phyloP scores from a whole-genome alignment of 2,797 vertebrate genomes.

The Taeniopygia guttata region DNA sequence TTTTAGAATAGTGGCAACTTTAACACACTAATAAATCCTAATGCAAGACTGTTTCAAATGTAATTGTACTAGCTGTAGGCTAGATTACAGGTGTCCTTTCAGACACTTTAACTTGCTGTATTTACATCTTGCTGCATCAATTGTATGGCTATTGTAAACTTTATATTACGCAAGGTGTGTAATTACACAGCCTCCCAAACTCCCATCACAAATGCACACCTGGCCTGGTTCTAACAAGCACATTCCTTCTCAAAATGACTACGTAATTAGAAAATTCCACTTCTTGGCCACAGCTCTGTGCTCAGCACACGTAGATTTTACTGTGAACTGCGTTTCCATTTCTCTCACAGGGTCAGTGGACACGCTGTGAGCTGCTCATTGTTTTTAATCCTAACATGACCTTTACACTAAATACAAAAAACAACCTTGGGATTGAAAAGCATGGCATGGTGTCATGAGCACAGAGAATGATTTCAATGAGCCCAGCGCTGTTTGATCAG shows the following conservation, averaged over 20 bases:
- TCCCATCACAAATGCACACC: slow-evolving; percentile 61
- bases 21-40: slow-evolving; percentile 37
- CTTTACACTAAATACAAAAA: slow-evolving; percentile 64
- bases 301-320: background rate
- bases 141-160: slow-evolving; percentile 63
- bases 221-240: slow-evolving; percentile 49
- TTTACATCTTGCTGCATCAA: slow-evolving; percentile 60
- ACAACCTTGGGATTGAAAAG: slow-evolving; percentile 51
- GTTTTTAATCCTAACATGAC: slow-evolving; percentile 67
- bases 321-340: background rate
- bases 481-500: slow-evolving; percentile 2
- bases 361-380: slow-evolving; percentile 55
- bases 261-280: slow-evolving; percentile 53
- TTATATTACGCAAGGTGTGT: slow-evolving; percentile 66
- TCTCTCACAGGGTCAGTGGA: slow-evolving; percentile 51
- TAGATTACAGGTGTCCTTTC: slow-evolving; percentile 66
- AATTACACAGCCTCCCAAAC: slow-evolving; percentile 56
- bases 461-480: slow-evolving; percentile 49
- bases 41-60: slow-evolving; percentile 7
- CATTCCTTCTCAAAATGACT: slow-evolving; percentile 63
- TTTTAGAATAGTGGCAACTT: background rate
- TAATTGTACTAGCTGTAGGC: slow-evolving; percentile 44
- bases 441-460: slow-evolving; percentile 53
- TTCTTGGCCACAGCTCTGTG: background rate
- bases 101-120: slow-evolving; percentile 43